Conservation (phyloP, 2,888 invertebrate species). For the Clistopyga incitator region DNA sequence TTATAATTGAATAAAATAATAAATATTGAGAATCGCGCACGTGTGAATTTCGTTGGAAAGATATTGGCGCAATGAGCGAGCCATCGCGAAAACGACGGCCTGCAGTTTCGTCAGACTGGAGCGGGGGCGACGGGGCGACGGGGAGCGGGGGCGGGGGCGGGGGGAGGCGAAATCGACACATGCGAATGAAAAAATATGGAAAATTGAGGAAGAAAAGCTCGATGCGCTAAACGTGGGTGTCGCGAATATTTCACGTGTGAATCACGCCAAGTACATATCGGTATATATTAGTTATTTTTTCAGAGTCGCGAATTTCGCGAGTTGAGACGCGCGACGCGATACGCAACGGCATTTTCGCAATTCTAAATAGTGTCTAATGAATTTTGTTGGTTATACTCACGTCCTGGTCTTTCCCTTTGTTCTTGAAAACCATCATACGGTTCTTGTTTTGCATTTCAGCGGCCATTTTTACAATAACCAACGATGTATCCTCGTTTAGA, state of each 20-base stretch:
- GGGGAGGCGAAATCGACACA: no score
- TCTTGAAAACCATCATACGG: conserved; percentile 98
- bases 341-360: conserved; percentile 3
- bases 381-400: conserved; percentile 88
- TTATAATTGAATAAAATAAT: conserved; percentile 17
- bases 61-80: neutral
- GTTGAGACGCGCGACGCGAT: neutral
- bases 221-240: conserved; percentile 57
- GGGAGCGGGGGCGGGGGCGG: no score
- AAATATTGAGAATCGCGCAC: neutral
- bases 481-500: conserved; percentile 72
- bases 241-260: conserved; percentile 38
- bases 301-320: neutral
- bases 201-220: neutral
- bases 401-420: conserved; percentile 99
- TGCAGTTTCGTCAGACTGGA: neutral
- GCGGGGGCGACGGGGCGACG: no score
- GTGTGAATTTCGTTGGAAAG: neutral
- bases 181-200: neutral
- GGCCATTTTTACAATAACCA: conserved; percentile 89
- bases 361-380: neutral
- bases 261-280: conserved; percentile 51
- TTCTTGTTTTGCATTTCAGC: conserved; percentile 91
- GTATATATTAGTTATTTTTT: neutral
- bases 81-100: neutral